Percentiles rank a stretch among this genome's conserved stretches.
These are phyloP conservation scores for Prenolepis imparis DNA, from an alignment of 2,888 invertebrate species.

Conservation along the genomic window DNA sequence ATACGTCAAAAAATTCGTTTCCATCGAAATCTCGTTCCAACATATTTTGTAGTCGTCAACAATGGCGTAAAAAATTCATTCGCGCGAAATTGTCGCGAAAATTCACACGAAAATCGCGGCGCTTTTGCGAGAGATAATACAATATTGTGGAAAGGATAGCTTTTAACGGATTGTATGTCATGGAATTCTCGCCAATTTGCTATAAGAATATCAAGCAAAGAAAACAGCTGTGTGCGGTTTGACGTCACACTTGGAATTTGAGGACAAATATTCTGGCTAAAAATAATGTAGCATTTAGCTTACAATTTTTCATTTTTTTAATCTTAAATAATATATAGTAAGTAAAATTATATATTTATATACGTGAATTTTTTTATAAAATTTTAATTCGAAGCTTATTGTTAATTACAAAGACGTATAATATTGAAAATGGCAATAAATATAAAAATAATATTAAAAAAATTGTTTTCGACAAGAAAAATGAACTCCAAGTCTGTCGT, in stretches of 20 bases:
- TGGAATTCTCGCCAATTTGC: background rate
- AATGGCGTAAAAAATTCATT: constrained; percentile 39
- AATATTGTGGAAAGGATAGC: constrained; percentile 7
- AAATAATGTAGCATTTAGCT: background rate
- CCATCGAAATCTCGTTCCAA: constrained; percentile 23
- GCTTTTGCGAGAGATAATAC: background rate
- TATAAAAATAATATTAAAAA: background rate
- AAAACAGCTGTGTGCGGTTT: background rate
- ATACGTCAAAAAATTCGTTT: constrained; percentile 18
- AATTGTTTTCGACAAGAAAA: background rate
- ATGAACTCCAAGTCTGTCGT: background rate
- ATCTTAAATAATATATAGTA: background rate
- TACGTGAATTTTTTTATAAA: background rate
- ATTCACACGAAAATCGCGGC: background rate
- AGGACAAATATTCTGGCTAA: background rate
- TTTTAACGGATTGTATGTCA: constrained; percentile 26
- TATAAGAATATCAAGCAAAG: background rate
- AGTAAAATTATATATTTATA: background rate
- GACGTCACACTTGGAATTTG: background rate
- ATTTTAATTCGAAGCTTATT: background rate
- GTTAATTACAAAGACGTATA: background rate
- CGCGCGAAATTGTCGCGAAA: constrained; percentile 19
- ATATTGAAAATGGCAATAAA: background rate
- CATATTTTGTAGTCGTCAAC: constrained; percentile 32
- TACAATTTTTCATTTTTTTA: background rate